phyloP scores from a whole-genome alignment of 2,888 invertebrate species.

The Drosophila anceps region DNA sequence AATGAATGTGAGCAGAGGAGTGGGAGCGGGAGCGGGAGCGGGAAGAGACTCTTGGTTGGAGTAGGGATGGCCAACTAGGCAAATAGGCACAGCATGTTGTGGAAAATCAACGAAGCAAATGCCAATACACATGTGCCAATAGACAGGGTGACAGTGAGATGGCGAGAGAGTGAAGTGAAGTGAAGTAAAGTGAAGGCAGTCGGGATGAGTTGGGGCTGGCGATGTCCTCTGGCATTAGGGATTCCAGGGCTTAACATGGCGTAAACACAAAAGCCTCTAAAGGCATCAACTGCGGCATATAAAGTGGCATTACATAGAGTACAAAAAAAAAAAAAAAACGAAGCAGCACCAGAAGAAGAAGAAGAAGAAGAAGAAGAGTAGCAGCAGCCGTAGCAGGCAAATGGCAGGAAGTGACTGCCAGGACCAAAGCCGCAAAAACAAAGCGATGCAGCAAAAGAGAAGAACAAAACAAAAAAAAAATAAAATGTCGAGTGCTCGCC shows the following conservation, averaged over 20 bases:
- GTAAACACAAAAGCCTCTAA: constrained; percentile 81
- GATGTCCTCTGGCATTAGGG: constrained; percentile 75
- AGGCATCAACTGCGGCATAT: constrained; percentile 83
- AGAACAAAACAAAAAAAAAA: constrained; percentile 36
- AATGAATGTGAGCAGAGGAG: background rate
- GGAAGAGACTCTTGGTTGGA: too few relatives aligned
- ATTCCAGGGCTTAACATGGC: constrained; percentile 81
- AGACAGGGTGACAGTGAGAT: constrained; percentile 15
- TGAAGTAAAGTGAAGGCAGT: background rate
- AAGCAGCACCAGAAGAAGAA: constrained; percentile 1
- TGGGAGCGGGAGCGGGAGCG: background rate
- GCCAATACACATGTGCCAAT: constrained; percentile 76
- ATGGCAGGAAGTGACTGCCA: constrained; percentile 67
- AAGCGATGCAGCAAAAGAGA: constrained; percentile 47
- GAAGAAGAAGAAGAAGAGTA: background rate
- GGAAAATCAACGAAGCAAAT: constrained; percentile 80
- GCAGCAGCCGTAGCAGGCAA: constrained; percentile 39
- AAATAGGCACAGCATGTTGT: constrained; percentile 79
- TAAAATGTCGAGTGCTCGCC: constrained; percentile 74
- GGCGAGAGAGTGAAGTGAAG: background rate
- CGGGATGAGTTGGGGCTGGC: constrained; percentile 34
- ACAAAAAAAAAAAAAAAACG: constrained; percentile 34
- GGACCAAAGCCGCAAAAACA: constrained; percentile 59
- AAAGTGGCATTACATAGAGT: constrained; percentile 81
- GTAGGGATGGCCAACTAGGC: constrained; percentile 53